Evolutionary conservation across 64 coral and sea anemone species (phyloP), one percentile per base, ranked within the genome.

Genomic region (Stichodactyla helianthus): DNA sequence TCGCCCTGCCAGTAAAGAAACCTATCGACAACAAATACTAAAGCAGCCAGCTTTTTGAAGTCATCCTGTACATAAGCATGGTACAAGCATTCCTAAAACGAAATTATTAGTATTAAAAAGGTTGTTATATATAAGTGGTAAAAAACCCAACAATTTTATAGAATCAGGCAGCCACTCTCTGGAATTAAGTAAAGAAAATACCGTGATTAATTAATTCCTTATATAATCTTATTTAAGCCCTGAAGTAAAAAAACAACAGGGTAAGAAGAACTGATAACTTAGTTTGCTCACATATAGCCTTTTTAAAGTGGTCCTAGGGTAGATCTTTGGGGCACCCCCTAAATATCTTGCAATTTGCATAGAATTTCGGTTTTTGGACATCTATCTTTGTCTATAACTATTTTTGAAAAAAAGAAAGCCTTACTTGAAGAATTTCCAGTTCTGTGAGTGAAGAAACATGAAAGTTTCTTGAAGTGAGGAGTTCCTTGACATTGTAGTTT

Each of bases 1-100:
- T 89, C 91, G 71, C 93, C 96, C 54, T 98, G 92, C 96, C 96
- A 98, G 82, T 92, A 98, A 78, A 87, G 86, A 53, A 94, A 98
- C 59, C 96, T 90, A 85, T 98, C 96, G 54, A 92, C 71, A 22
- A 98, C 89, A 76, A 98, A 95, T 55, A 95, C 71, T 25, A 98
- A 31, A 50, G 93, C 96, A 9, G 93, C 93, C 71, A 98, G n/a
- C 59, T 89, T 90, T 2, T 71, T 71, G 82, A 89, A 94, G 19
- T 83, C 83, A 57, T 98, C 88, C 79, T 89, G 85, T 31, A 88
- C 19, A 14, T 87, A 19, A 81, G 96, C 89, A 81, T 98, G 93
- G 82, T 90, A 92, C 50, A 98, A 86, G 20, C 93, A 94, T 83
- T 98, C 96, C 96, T 98, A 59, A 71, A 15, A 61, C 67, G 12